These are phyloP conservation scores for Sturnus vulgaris DNA, from an alignment of 2,113 vertebrate species.

Conservation along the genomic window DNA sequence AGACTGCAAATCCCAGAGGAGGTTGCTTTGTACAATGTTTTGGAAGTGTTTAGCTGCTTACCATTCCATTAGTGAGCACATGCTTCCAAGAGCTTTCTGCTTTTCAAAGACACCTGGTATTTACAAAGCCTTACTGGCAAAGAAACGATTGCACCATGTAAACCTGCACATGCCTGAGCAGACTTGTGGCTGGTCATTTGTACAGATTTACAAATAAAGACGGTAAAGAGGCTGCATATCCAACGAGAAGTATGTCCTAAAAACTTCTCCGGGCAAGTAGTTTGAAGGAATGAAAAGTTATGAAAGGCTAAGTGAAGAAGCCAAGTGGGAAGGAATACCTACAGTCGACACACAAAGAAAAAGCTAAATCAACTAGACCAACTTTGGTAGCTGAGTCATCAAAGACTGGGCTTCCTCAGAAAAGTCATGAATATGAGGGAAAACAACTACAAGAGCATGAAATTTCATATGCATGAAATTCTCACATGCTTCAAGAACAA, in stretches of 20 bases:
- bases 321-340: background rate
- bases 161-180: background rate
- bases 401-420: background rate
- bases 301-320: background rate
- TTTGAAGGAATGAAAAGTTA: background rate
- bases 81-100: background rate
- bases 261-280: background rate
- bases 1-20: background rate
- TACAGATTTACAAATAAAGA: background rate
- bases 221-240: background rate
- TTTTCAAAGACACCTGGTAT: background rate
- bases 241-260: background rate
- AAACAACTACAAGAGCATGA: background rate
- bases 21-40: background rate
- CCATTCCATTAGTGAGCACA: background rate
- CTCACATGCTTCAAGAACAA: background rate
- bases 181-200: background rate
- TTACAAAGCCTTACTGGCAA: background rate
- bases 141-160: rapidly evolving
- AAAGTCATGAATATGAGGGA: background rate
- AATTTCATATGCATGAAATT: background rate
- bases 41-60: background rate
- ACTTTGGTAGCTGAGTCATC: background rate
- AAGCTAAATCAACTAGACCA: background rate
- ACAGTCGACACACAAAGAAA: background rate